These are phyloP conservation scores for Stomatorhinus walkeri DNA, from an alignment of 2,797 vertebrate species.

Conservation along the genomic window DNA sequence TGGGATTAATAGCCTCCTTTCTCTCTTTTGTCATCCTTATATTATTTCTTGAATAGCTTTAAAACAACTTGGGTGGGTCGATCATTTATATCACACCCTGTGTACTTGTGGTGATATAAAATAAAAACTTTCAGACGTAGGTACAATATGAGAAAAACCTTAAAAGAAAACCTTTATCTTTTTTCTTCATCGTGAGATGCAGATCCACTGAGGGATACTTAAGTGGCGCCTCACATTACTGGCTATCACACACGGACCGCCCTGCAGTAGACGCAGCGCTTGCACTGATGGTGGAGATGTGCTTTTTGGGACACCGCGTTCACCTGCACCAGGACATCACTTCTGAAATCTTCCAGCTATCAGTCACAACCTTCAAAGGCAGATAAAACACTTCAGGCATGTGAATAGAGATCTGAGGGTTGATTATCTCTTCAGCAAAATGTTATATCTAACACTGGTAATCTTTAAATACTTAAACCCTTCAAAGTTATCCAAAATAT, in stretches of 20 bases:
- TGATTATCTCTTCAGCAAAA: constrained; percentile 52
- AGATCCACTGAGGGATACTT: constrained; percentile 38
- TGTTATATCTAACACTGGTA: constrained; percentile 40
- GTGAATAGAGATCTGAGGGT: constrained; percentile 51
- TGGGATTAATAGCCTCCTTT: background rate
- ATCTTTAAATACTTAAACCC: constrained; percentile 31
- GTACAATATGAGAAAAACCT: background rate
- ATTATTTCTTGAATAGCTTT: background rate
- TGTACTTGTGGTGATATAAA: background rate
- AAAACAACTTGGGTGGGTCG: background rate
- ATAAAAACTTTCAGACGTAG: background rate
- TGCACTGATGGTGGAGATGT: constrained; percentile 42
- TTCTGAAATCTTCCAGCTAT: constrained; percentile 40
- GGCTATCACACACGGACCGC: constrained; percentile 50
- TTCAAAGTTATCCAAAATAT: background rate
- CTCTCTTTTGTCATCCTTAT: background rate
- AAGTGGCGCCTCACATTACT: constrained; percentile 46
- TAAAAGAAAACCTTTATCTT: constrained; percentile 33
- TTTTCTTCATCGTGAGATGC: constrained; percentile 39
- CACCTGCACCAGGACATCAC: constrained; percentile 19
- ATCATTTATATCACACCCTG: background rate
- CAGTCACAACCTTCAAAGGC: constrained; percentile 48
- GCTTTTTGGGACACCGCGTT: constrained; percentile 31
- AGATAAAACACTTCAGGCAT: constrained; percentile 45
- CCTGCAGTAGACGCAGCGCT: constrained; percentile 39